Evolutionary conservation across 2,888 invertebrate genomes (phyloP).

Genomic region (Punctoribates punctum): DNA sequence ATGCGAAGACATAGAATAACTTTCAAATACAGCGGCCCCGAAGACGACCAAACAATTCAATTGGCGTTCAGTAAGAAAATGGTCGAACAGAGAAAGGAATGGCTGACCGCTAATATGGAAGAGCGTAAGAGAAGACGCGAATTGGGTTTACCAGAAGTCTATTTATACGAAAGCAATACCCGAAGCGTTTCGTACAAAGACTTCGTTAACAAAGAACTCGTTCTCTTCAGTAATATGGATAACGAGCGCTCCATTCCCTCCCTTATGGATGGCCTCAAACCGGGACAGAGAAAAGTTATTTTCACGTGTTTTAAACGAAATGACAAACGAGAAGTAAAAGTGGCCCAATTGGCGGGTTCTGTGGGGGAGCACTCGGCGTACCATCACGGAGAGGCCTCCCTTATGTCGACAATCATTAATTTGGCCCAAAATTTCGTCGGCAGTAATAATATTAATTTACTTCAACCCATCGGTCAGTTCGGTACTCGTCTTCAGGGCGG

Average conservation of each 20-base stretch:
- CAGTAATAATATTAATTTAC: conserved; percentile 92
- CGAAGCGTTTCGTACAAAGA: conserved; percentile 76
- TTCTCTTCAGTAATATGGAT: conserved; percentile 91
- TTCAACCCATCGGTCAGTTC: conserved; percentile 95
- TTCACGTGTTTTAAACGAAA: conserved; percentile 95
- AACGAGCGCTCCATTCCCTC: conserved; percentile 81
- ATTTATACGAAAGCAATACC: conserved; percentile 86
- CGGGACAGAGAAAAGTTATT: conserved; percentile 92
- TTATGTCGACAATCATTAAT: conserved; percentile 92
- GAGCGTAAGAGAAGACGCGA: conserved; percentile 78
- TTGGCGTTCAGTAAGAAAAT: conserved; percentile 89
- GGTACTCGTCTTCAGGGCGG: conserved; percentile 84
- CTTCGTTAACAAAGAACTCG: conserved; percentile 91
- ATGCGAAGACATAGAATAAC: conserved; percentile 87
- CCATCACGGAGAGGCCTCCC: conserved; percentile 93
- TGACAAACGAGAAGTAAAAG: conserved; percentile 85
- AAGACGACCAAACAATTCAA: conserved; percentile 83
- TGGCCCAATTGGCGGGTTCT: conserved; percentile 95
- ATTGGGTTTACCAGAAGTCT: conserved; percentile 78
- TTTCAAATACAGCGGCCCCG: conserved; percentile 78
- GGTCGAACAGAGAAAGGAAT: conserved; percentile 91
- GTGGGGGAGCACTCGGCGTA: conserved; percentile 97
- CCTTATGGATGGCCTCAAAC: conserved; percentile 82
- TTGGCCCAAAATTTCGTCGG: conserved; percentile 98
- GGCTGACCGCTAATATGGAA: conserved; percentile 94